Conservation (phyloP, 1,140 invertebrate genomes). For the Chionoecetes opilio region DNA sequence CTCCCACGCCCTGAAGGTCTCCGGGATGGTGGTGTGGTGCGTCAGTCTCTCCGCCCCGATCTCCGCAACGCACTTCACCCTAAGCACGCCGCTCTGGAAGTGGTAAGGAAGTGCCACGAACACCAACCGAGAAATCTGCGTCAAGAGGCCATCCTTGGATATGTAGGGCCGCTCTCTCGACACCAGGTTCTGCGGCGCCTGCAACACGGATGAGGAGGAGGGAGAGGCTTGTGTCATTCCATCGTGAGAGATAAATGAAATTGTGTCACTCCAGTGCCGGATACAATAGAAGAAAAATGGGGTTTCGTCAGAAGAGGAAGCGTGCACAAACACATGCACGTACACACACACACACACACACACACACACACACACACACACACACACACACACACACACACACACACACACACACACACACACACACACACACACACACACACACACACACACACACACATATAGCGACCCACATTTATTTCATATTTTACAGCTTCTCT, state of each 20-base stretch:
- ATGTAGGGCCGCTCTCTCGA: slow-evolving; percentile 48
- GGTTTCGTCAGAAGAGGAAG: neutral
- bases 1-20: slow-evolving; percentile 68
- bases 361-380: slow-evolving; percentile 15
- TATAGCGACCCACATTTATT: neutral
- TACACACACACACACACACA: neutral
- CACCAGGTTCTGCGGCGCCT: slow-evolving; percentile 69
- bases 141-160: slow-evolving; percentile 72
- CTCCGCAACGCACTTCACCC: slow-evolving; percentile 76
- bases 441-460: slow-evolving; percentile 48
- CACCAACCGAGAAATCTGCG: slow-evolving; percentile 61
- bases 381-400: slow-evolving; percentile 45
- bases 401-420: neutral
- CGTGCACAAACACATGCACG: too few species aligned
- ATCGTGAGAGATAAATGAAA: neutral
- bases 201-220: neutral
- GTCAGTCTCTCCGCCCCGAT: slow-evolving; percentile 32
- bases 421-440: slow-evolving; percentile 11
- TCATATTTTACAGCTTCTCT: neutral
- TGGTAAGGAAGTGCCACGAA: slow-evolving; percentile 69
- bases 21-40: slow-evolving; percentile 64
- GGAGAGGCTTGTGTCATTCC: neutral
- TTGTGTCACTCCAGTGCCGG: too few species aligned
- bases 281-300: neutral
- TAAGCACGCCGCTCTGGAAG: slow-evolving; percentile 72